These are phyloP conservation scores for Epizoanthus rinbou DNA, from an alignment of 92 coral and sea anemone genomes.

Conservation along the genomic window DNA sequence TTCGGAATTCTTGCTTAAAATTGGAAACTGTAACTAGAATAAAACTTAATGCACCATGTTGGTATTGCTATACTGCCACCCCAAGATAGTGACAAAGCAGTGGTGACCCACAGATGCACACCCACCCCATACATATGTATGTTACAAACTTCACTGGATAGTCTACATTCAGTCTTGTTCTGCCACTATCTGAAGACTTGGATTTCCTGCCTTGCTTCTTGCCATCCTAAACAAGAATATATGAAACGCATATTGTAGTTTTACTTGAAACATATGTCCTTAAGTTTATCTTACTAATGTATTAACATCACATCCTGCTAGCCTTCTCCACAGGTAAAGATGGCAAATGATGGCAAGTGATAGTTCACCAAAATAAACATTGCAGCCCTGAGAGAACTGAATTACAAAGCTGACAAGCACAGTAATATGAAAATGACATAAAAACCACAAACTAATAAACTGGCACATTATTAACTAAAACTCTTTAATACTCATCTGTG, in stretches of 20 bases:
- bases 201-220: slow-evolving; percentile 68
- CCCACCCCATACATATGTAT: slow-evolving; percentile 92
- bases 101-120: slow-evolving; percentile 86
- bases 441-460: no score
- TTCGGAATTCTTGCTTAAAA: neutral
- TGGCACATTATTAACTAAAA: no score
- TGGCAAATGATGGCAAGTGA: no score
- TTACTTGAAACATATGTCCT: no score
- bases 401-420: no score
- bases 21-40: neutral
- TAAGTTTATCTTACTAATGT: neutral
- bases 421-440: no score
- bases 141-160: slow-evolving; percentile 81
- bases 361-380: no score
- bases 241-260: neutral
- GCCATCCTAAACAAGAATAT: slow-evolving; percentile 43
- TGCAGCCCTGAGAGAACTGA: no score
- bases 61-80: slow-evolving; percentile 54
- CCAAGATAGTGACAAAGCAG: slow-evolving; percentile 82
- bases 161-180: slow-evolving; percentile 77
- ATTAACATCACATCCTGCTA: no score
- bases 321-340: no score
- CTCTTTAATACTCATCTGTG: no score
- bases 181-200: slow-evolving; percentile 62
- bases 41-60: slow-evolving; percentile 5